Base-by-base conservation (phyloP, 2,888 invertebrate species). In the Catocala sponsa region DNA sequence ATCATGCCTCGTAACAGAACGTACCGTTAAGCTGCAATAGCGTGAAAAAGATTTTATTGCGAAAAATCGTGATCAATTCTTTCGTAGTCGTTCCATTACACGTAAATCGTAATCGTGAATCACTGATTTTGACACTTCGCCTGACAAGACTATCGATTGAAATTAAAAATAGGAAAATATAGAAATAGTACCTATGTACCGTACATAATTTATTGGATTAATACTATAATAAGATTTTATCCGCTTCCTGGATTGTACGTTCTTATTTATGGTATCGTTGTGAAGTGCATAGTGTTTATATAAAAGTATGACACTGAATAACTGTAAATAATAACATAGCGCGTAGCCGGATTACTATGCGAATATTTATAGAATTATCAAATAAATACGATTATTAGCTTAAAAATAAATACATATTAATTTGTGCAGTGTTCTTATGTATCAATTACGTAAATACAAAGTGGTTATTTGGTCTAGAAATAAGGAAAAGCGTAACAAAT, bases 141-240 rank as follows among this genome's bases (percentile, higher is more conserved):
- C 33, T 56, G 55, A 66, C 50, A 51, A 33, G 52, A 56, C 51
- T 55, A 57, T 60, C 49, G 52, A 55, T 58, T 53, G 41, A 15
- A 12, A 55, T 11, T 55, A 60, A 54, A 54, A 54, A 60, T 57
- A 44, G 48, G n/a, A 38, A 50, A 50, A 35, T 11, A 32, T 32
- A 48, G 5, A 7, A n/a, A 48, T 15, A 25, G 25, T 25, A n/a
- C n/a, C n/a, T n/a, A 38, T 38, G 35, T 6, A 9, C 9, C 35
- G 9, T 38, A 38, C 35, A 38, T 38, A 7, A 48, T 32, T 15
- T 48, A 48, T 11, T 32, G 32, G 41, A 32, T 11, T 13, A 32
- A 11, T 47, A 32, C 13, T 46, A 32, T 32, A 42, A 15, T 47
- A 42, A 41, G 13, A 47, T 13, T 47, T 38, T 11, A 41, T 13